Base-by-base conservation (phyloP, 2,888 invertebrate genomes). In the Trypoxylon attenuatum region DNA sequence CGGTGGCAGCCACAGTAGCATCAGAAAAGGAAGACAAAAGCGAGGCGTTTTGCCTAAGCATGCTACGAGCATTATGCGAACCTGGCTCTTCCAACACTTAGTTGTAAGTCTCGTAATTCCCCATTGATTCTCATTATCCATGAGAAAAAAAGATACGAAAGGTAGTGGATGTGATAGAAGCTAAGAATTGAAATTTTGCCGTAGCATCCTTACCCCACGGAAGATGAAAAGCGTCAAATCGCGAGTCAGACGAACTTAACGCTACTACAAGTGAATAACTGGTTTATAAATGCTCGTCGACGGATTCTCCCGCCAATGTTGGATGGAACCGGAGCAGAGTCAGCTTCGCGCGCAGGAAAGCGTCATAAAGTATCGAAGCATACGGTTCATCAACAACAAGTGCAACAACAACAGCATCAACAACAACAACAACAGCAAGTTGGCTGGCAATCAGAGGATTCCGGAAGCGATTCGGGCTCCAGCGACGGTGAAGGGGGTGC, bases 71-170 rank as follows among this genome's bases (percentile, higher is more conserved):
- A 96, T 96, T 71, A 96, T 98, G 96, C 89, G 97, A 71, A 95
- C 96, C 53, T 98, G 98, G 98, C 91, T 98, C 70, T 98, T 98
- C 89, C 96, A 97, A 86, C 97, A 98, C 88, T 91, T 98, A 82
- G 96, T 97, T 88, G 97, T 97, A 87, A 91, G 93, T 88, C 1
- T 13, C 38, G 5, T 4, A 3, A 5, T n/a, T 15, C 5, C 15
- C n/a, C 10, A n/a, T 38, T 15, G 1, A 1, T 5, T 4, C 1
- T 5, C 13, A 4, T 38, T 15, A n/a, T 6, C n/a, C 38, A 4
- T 4, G 15, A 38, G 2, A 10, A 4, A 38, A 5, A n/a, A 10
- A 38, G 5, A 1, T 33, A 2, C 38, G n/a, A 38, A 38, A 38
- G 15, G 1, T 5, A 6, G 2, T 5, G 15, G n/a, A 1, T 56